A percentile compares a stretch with the other conserved stretches of the same genome.
These are phyloP conservation scores for Bujurquina vittata DNA, from an alignment of 2,113 vertebrate species.

Conservation along the genomic window DNA sequence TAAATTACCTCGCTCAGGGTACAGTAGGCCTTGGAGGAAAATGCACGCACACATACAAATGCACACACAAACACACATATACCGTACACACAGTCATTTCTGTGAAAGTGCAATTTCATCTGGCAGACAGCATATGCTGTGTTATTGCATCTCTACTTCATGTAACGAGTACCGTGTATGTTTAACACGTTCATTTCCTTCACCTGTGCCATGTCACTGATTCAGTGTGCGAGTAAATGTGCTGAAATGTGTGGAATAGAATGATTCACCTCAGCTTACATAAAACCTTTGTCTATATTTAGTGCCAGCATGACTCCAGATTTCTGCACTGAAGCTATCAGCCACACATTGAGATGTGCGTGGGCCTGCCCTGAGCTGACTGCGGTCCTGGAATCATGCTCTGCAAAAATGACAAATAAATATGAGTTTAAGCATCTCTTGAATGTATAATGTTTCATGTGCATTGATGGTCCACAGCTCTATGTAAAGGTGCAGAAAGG, in stretches of 20 bases:
- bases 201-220: constrained; percentile 60
- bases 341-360: constrained; percentile 80
- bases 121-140: constrained; percentile 14
- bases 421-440: constrained; percentile 1
- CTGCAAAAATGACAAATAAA: constrained; percentile 39
- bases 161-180: constrained; percentile 11
- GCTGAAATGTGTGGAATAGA: constrained; percentile 71
- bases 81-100: background rate
- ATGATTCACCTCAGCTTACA: constrained; percentile 84
- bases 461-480: background rate
- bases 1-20: constrained; percentile 37
- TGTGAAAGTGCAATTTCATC: constrained; percentile 30
- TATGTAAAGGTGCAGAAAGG: background rate
- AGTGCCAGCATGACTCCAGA: constrained; percentile 80
- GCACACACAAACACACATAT: background rate
- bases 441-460: background rate
- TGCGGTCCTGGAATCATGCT: constrained; percentile 62
- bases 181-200: constrained; percentile 28
- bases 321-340: constrained; percentile 79
- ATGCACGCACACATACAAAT: background rate
- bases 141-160: constrained; percentile 14
- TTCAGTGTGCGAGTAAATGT: constrained; percentile 45
- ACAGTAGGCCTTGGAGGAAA: constrained; percentile 7
- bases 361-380: constrained; percentile 71
- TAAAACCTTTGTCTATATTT: constrained; percentile 84